These are phyloP conservation scores for Anthophora plumipes DNA, from an alignment of 2,888 invertebrate genomes.

Conservation along the genomic window DNA sequence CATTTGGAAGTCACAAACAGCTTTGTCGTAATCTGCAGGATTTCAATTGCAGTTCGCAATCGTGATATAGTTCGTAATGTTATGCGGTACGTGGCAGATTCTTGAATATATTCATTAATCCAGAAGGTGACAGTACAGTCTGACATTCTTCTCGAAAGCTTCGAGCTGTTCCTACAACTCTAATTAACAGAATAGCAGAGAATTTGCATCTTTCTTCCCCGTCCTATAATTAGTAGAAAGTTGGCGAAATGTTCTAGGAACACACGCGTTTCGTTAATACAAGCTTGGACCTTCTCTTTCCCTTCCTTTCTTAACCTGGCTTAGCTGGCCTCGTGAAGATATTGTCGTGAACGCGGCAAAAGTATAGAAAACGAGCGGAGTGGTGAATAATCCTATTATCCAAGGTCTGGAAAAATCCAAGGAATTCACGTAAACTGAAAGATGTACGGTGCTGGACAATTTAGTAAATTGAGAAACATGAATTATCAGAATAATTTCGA, in stretches of 20 bases:
- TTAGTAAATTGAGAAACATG: constrained; percentile 2
- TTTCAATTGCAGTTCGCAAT: not conserved
- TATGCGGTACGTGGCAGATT: not conserved
- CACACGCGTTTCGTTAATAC: constrained; percentile 27
- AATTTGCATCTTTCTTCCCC: not conserved
- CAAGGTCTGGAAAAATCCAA: not conserved
- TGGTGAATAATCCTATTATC: constrained; percentile 26
- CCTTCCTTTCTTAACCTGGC: too few species aligned
- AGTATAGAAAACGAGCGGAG: not conserved
- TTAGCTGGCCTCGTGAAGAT: not conserved
- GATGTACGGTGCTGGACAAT: not conserved
- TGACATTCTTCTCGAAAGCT: not conserved
- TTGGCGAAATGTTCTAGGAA: not conserved
- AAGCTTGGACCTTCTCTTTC: not conserved
- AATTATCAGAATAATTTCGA: not conserved
- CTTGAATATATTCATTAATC: not conserved
- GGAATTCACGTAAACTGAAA: constrained; percentile 12
- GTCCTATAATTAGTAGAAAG: not conserved
- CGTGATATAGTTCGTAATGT: too few species aligned
- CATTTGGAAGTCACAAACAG: not conserved
- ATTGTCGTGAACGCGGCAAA: not conserved
- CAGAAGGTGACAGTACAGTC: not conserved
- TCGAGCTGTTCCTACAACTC: not conserved
- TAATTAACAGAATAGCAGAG: not conserved
- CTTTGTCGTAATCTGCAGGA: not conserved